Base-by-base conservation (phyloP, 2,797 vertebrate species). In the Amphiprion clarkii region DNA sequence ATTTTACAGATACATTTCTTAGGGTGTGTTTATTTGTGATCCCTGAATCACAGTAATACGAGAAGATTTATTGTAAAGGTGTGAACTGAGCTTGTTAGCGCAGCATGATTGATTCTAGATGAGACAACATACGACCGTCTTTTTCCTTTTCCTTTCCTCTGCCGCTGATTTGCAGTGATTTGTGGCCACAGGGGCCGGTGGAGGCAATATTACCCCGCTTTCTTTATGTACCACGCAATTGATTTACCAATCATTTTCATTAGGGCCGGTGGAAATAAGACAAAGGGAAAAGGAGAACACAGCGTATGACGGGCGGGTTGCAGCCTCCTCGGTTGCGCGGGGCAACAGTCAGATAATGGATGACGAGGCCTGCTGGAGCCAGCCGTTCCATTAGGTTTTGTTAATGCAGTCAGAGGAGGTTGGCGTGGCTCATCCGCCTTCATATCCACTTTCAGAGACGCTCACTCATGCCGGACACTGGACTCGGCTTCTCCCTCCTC, bases 291-390 rank as follows among this genome's bases (percentile, higher is more conserved):
- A 71, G 58, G 68, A 80, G 79, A 82, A 44, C 19, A 61, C 44
- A 33, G 59, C 23, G 69, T 79, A 81, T 75, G 92, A 85, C 81
- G 84, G 86, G 83, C 68, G 89, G 88, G 83, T 77, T 82, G 88
- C 88, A 85, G 83, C 90, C 89, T 79, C 82, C 89, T 81, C 76
- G 79, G 92, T 91, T 91, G 93, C 81, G 79, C 84, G 0, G 84
- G 87, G 91, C 93, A 93, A 93, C 93, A 87, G 93, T 92, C 88
- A 89, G 90, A 95, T 95, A 95, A 96, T 95, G 92, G 94, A 95
- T 90, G 91, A 90, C 74, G 78, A 90, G 87, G 92, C 85, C 90
- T 89, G 71, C 59, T 87, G 94, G 93, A 95, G 95, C 94, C 94
- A 94, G 92, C 79, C 78, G 85, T 91, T 93, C 94, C 95, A 96